phyloP scores from a whole-genome alignment of 2,113 vertebrate species.

The Montifringilla adamsi region DNA sequence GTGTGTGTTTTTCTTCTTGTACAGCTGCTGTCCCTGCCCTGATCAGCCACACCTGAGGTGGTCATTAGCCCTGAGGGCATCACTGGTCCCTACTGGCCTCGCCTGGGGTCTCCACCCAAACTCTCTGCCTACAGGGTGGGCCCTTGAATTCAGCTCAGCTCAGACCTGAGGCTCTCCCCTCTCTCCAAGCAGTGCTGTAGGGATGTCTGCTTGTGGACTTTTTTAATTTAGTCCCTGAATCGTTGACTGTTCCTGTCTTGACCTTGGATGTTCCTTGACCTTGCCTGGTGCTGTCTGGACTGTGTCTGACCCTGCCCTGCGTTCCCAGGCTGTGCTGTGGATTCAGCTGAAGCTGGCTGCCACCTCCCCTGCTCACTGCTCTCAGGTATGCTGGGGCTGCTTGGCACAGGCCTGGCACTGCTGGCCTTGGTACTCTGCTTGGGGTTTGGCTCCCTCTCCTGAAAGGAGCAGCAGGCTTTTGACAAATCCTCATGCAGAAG shows the following conservation, averaged over 20 bases:
- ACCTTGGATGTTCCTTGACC: background rate
- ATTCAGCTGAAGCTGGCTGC: background rate
- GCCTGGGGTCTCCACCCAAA: background rate
- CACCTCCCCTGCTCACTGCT: background rate
- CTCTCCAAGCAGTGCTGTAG: rapidly evolving
- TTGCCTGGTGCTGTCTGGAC: background rate
- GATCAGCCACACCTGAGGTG: background rate
- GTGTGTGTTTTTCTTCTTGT: background rate
- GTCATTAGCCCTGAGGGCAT: background rate
- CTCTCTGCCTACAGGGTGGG: rapidly evolving
- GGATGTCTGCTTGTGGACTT: rapidly evolving
- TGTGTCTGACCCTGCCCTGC: background rate
- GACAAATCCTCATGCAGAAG: background rate
- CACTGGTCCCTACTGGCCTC: background rate
- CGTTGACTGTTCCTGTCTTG: background rate
- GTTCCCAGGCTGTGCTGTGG: background rate
- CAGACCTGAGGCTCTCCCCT: rapidly evolving
- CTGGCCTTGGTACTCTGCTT: background rate
- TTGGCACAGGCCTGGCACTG: background rate
- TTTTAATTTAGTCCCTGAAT: background rate
- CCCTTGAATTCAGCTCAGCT: background rate
- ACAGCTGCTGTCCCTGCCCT: background rate
- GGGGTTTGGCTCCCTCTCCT: background rate
- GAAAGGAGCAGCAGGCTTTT: background rate
- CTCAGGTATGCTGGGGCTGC: background rate